Base-by-base conservation (phyloP, 2,888 invertebrate species). In the Heliconius hortense region DNA sequence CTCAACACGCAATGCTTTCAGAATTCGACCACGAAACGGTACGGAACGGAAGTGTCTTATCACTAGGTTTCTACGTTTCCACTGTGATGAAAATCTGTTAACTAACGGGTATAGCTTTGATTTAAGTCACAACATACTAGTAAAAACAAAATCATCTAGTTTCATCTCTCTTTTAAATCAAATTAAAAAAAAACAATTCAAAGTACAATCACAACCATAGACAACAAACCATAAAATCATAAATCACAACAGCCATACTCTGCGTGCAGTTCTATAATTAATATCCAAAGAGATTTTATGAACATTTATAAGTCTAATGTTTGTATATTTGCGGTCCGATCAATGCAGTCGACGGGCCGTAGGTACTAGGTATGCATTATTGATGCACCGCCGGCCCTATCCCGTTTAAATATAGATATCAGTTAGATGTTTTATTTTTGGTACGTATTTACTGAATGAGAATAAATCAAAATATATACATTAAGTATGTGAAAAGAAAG, bases 241-340 rank as follows among this genome's bases (percentile, higher is more conserved):
- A 48, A 68, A 75, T 67, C 35, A 66, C 59, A 21, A 66, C 21
- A 21, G 43, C 53, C 60, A 53, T 24, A 56, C 63, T 72, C 15
- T 53, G 66, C 66, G 72, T 72, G 28, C 48, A 66, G 26, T 67
- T 67, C 35, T 43, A 63, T 75, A 62, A 68, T 66, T 60, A 35
- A 56, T 56, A 26, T 21, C 8, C 60, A 31, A 35, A 48, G 62
- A 39, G 48, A 75, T 72, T 26, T 59, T 18, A 66, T 28, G 48
- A 31, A 24, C 24, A 21, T 18, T 43, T 26, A 66, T 75, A 26
- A 73, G 35, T 21, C 8, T 67, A 35, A 62, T 24, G 21, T 56
- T 39, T 53, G 18, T 70, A 53, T 75, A 75, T 62, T 72, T 72
- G 67, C n/a, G 63, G 63, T 43, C 24, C 62, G 68, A 77, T 67